Base-by-base conservation (phyloP, 2,888 invertebrate genomes). In the Stramonita haemastoma region DNA sequence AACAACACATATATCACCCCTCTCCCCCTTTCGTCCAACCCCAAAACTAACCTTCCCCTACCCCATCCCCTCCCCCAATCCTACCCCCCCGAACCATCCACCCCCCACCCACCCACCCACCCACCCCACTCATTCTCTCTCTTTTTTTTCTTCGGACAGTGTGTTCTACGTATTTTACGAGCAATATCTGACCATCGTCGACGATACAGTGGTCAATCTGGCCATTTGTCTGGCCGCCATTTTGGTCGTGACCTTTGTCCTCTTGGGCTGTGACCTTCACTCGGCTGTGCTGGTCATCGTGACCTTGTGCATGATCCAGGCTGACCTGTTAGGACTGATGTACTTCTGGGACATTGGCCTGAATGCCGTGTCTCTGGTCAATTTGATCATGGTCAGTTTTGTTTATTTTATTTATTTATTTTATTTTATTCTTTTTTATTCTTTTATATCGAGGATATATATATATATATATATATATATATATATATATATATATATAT, bases 291-390 rank as follows among this genome's bases (percentile, higher is more conserved):
- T 98, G 84, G 97, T 98, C 6, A 96, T 98, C 73, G 94, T 98
- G 17, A 97, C 97, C 87, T 97, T 98, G 5, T 92, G 97, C 0
- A 97, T 98, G 97, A 98, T 99, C 87, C 95, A 98, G 0, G 95
- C 98, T 5, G 97, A 99, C 95, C 97, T 99, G 97, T 97, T 98
- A 95, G 99, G 98, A 36, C 96, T 99, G 91, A 99, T 99, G 99
- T 98, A 97, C 96, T 97, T 98, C 94, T 99, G 98, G 98, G 96
- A 97, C 83, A 98, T 99, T 90, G 97, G 97, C 5, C 96, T 99
- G n/a, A 99, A 99, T 96, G 99, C 99, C 0, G 97, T 99, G 0
- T 98, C 99, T 0, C 97, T 98, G 13, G 98, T 99, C n/a, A 99
- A 99, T 96, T 97, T 99, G 91, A 98, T 99, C 79, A 98, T 99